Evolutionary conservation across 2,888 invertebrate genomes (phyloP).

Genomic region (Drosophila villosipedis): DNA sequence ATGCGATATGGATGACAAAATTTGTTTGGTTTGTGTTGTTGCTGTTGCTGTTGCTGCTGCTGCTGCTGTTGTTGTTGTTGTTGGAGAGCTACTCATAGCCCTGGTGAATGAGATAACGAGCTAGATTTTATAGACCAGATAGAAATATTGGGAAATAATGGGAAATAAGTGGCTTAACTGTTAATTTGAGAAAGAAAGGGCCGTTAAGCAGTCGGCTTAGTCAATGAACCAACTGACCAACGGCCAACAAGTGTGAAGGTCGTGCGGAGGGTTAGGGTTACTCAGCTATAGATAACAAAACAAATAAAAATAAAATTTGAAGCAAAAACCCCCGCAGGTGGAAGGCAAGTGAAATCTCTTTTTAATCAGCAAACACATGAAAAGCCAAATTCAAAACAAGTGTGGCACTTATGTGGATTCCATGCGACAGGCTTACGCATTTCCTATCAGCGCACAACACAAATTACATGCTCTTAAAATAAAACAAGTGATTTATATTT

Average conservation of each 20-base stretch:
- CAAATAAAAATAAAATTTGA: not conserved
- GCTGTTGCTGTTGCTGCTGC: slow-evolving; percentile 9
- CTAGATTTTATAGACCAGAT: slow-evolving; percentile 41
- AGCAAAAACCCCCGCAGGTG: not conserved
- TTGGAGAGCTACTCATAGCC: slow-evolving; percentile 26
- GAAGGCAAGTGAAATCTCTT: not conserved
- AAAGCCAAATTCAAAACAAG: not conserved
- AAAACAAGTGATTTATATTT: not conserved
- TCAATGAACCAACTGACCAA: slow-evolving; percentile 41
- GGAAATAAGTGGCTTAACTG: slow-evolving; percentile 18
- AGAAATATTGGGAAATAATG: slow-evolving; percentile 60
- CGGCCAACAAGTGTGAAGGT: slow-evolving; percentile 46
- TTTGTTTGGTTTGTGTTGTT: slow-evolving; percentile 57
- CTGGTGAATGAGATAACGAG: slow-evolving; percentile 51
- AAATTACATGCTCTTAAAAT: not conserved
- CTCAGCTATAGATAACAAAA: not conserved
- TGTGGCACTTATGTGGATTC: slow-evolving; percentile 2
- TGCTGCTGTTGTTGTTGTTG: slow-evolving; percentile 6
- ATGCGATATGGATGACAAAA: slow-evolving; percentile 58
- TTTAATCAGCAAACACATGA: not conserved
- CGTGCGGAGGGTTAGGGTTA: slow-evolving; percentile 9
- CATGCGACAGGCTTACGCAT: not conserved
- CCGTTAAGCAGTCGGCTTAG: slow-evolving; percentile 50
- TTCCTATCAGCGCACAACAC: slow-evolving; percentile 1
- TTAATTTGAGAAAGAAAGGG: slow-evolving; percentile 6